These are phyloP conservation scores for Limenitis camilla DNA, from an alignment of 2,888 invertebrate species.

Conservation along the genomic window DNA sequence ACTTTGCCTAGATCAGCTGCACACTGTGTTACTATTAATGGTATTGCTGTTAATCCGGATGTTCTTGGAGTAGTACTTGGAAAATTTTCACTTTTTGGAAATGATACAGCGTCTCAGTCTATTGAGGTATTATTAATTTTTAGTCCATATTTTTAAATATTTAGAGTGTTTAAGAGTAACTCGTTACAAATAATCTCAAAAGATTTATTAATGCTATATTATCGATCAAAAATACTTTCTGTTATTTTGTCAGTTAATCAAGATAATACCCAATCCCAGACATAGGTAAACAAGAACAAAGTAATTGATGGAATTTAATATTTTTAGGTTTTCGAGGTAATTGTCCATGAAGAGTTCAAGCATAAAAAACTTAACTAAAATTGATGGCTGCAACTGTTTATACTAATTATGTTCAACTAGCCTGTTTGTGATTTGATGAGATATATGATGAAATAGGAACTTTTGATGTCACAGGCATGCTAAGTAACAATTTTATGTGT, in stretches of 20 bases:
- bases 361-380: conserved; percentile 34
- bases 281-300: no score
- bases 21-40: conserved; percentile 5
- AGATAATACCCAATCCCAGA: no score
- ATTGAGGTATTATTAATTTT: conserved; percentile 1
- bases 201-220: no score
- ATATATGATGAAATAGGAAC: conserved; percentile 27
- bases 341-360: conserved; percentile 31
- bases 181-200: no score
- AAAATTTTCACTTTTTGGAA: conserved; percentile 5
- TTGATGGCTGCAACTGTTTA: conserved; percentile 34
- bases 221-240: no score
- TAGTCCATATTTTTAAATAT: no score
- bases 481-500: conserved; percentile 21
- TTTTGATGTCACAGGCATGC: conserved; percentile 30
- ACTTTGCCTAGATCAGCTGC: conserved; percentile 1
- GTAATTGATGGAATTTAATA: no score
- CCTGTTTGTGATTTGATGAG: conserved; percentile 38
- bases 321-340: conserved; percentile 35
- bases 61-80: conserved; percentile 8
- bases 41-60: conserved; percentile 1
- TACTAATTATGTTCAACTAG: conserved; percentile 43
- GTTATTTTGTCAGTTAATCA: no score
- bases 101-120: conserved; percentile 6
- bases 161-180: no score